A percentile compares a stretch with the other conserved stretches of the same genome.
These are phyloP conservation scores for Lucifuga dentata DNA, from an alignment of 2,113 vertebrate genomes.

Conservation along the genomic window DNA sequence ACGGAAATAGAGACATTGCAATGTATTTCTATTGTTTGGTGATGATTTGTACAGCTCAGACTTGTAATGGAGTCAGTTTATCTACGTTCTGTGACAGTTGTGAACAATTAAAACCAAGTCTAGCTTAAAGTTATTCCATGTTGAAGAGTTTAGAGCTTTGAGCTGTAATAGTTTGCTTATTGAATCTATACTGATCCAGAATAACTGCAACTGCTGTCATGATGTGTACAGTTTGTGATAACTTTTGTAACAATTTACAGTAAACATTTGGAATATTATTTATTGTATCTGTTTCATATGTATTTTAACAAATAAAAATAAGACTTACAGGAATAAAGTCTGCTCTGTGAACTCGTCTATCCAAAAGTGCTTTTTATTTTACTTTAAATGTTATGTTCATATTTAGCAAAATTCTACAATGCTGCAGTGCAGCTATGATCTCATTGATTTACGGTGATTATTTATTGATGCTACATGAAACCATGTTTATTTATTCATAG, in stretches of 20 bases:
- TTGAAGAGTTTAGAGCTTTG: conserved; percentile 85
- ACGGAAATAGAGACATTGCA: conserved; percentile 71
- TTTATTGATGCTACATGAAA: no score
- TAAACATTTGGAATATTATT: conserved; percentile 90
- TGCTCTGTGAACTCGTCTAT: no score
- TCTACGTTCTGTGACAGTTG: conserved; percentile 87
- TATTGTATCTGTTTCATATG: conserved; percentile 92
- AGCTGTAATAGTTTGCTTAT: conserved; percentile 82
- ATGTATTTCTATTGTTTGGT: conserved; percentile 89
- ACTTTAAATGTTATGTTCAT: no score
- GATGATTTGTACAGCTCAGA: conserved; percentile 78
- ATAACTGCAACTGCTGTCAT: conserved; percentile 86
- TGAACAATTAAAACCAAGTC: conserved; percentile 84
- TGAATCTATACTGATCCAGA: conserved; percentile 84
- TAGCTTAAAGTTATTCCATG: conserved; percentile 82
- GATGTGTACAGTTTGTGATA: conserved; percentile 98
- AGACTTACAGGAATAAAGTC: neutral
- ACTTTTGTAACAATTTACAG: conserved; percentile 94
- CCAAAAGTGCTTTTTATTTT: no score
- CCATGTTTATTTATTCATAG: no score
- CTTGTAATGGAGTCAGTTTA: conserved; percentile 85
- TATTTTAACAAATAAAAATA: conserved; percentile 90
- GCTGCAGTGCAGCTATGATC: no score
- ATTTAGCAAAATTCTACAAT: no score
- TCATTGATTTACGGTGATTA: no score